These are phyloP conservation scores for Pomacea canaliculata DNA, from an alignment of 2,888 invertebrate genomes.

Conservation along the genomic window DNA sequence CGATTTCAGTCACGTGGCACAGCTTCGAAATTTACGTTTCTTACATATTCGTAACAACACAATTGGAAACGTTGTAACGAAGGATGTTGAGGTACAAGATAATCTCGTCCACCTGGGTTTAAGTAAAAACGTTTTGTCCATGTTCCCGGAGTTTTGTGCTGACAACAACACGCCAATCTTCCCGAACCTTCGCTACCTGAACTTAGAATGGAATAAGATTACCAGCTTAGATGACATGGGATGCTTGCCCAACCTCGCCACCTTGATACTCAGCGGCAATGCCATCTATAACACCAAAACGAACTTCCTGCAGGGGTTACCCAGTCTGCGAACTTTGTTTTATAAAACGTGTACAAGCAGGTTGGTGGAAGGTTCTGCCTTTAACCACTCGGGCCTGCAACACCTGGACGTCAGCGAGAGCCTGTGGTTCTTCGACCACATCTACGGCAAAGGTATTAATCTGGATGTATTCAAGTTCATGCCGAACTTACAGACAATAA, in stretches of 20 bases:
- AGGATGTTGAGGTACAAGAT: background rate
- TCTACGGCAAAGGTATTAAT: conserved; percentile 6
- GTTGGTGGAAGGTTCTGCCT: conserved; percentile 4
- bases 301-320: conserved; percentile 17
- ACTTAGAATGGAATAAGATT: conserved; percentile 15
- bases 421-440: conserved; percentile 19
- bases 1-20: background rate
- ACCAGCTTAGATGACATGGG: background rate
- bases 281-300: conserved; percentile 5
- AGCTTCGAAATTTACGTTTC: background rate
- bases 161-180: background rate
- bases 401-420: conserved; percentile 18
- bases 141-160: conserved; percentile 6
- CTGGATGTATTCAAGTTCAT: conserved; percentile 1
- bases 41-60: background rate
- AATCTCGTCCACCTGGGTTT: background rate
- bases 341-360: conserved; percentile 12
- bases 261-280: conserved; percentile 4
- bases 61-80: background rate
- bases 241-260: background rate
- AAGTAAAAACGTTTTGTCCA: background rate
- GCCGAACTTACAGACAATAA: conserved; percentile 9
- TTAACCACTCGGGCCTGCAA: conserved; percentile 15
- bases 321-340: background rate
- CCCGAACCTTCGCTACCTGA: background rate